Conservation (phyloP, 2,888 invertebrate species). For the Drosophila glabriapex region DNA sequence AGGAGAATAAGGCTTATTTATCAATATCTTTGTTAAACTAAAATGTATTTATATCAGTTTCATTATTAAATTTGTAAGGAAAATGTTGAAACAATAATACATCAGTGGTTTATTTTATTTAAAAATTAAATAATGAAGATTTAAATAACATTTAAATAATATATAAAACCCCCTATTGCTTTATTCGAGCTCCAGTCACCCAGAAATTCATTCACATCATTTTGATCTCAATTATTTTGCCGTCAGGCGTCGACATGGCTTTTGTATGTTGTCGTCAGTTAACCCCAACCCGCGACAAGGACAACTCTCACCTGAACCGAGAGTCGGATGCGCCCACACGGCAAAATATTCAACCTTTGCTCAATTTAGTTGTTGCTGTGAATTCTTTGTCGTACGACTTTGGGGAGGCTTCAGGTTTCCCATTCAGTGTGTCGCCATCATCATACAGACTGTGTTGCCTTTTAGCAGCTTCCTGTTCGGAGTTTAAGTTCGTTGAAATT, state of each 20-base stretch:
- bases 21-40: background rate
- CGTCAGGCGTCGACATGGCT: constrained; percentile 40
- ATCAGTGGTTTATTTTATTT: background rate
- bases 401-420: constrained; percentile 39
- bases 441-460: constrained; percentile 9
- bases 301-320: constrained; percentile 12
- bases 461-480: constrained; percentile 1
- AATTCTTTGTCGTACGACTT: constrained; percentile 40
- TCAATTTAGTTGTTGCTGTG: constrained; percentile 13
- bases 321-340: constrained; percentile 12
- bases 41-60: background rate
- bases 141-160: background rate
- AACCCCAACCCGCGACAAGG: background rate
- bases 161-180: background rate
- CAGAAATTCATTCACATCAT: constrained; percentile 43
- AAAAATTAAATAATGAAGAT: background rate
- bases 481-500: constrained; percentile 22
- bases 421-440: background rate
- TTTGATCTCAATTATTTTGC: constrained; percentile 69
- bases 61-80: background rate
- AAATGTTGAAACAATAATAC: background rate
- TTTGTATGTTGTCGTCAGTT: constrained; percentile 26
- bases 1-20: background rate
- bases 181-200: constrained; percentile 22
- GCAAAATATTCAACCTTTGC: constrained; percentile 29